These are phyloP conservation scores for Luidia sarsii DNA, from an alignment of 53 echinoderm and acorn worm genomes.

Conservation along the genomic window DNA sequence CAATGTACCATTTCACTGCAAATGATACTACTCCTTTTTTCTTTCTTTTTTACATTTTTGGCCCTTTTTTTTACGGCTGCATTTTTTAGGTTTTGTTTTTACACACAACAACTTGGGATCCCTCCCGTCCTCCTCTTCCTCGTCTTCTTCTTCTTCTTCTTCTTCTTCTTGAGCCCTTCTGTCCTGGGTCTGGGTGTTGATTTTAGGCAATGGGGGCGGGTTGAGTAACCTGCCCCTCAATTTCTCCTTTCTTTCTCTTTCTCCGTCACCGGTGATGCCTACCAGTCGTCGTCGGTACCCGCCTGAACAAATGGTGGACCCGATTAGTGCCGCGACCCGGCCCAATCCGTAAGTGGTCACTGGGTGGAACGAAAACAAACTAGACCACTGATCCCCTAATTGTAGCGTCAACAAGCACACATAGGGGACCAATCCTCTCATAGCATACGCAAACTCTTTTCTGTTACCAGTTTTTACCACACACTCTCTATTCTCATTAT, in stretches of 20 bases:
- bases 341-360: conserved; percentile 36
- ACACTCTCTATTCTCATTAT: neutral
- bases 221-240: conserved; percentile 22
- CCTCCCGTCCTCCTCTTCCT: too few relatives aligned
- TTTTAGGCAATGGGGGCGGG: conserved; percentile 20
- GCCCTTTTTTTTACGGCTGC: too few relatives aligned
- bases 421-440: conserved; percentile 5
- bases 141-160: too few relatives aligned
- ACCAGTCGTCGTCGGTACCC: neutral
- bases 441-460: neutral
- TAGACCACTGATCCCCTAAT: conserved; percentile 23
- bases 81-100: conserved; percentile 20
- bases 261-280: neutral
- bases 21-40: too few relatives aligned
- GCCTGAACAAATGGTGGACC: conserved; percentile 50
- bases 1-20: too few relatives aligned
- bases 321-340: conserved; percentile 32
- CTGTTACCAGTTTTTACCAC: neutral
- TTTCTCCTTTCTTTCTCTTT: neutral
- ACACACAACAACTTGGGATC: conserved; percentile 57
- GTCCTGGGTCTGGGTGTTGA: conserved; percentile 36
- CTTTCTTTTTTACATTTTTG: too few relatives aligned
- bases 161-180: conserved; percentile 21
- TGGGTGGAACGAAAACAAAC: conserved; percentile 35
- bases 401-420: conserved; percentile 16